These are phyloP conservation scores for Dipodomys stephensi DNA, from an alignment of 2,113 vertebrate genomes.

Conservation along the genomic window DNA sequence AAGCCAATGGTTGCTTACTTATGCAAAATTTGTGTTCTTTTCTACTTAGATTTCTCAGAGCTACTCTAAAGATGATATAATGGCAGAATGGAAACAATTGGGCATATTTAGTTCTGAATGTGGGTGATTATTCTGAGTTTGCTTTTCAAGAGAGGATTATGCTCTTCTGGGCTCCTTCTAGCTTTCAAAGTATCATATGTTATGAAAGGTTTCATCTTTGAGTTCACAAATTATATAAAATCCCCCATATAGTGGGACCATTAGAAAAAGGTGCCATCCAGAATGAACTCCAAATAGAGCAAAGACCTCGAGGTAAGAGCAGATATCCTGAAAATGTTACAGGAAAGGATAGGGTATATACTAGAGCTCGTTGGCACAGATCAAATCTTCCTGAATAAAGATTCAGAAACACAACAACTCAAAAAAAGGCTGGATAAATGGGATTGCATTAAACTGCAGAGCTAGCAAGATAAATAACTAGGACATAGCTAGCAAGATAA, in stretches of 20 bases:
- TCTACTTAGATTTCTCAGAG: conserved; percentile 24
- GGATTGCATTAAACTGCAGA: no score
- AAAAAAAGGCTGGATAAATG: no score
- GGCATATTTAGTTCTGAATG: conserved; percentile 13
- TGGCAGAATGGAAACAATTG: conserved; percentile 22
- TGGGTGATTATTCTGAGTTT: background rate
- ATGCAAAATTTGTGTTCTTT: background rate
- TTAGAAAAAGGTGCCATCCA: conserved; percentile 31
- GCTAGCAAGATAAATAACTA: no score
- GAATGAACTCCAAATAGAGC: no score
- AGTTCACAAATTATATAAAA: conserved; percentile 44
- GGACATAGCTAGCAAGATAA: no score
- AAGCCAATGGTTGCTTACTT: background rate
- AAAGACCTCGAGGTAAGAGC: no score
- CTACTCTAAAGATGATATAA: background rate
- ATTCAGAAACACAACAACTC: no score
- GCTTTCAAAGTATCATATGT: background rate
- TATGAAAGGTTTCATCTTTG: conserved; percentile 12
- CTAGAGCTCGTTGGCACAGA: no score
- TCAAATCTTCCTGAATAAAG: no score
- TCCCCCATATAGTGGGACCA: background rate
- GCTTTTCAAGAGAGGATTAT: conserved; percentile 10
- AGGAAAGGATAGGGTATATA: no score
- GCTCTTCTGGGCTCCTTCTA: background rate
- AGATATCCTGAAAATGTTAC: no score